Evolutionary conservation across 2,797 vertebrate species (phyloP).

Genomic region (Hippoglossus hippoglossus): DNA sequence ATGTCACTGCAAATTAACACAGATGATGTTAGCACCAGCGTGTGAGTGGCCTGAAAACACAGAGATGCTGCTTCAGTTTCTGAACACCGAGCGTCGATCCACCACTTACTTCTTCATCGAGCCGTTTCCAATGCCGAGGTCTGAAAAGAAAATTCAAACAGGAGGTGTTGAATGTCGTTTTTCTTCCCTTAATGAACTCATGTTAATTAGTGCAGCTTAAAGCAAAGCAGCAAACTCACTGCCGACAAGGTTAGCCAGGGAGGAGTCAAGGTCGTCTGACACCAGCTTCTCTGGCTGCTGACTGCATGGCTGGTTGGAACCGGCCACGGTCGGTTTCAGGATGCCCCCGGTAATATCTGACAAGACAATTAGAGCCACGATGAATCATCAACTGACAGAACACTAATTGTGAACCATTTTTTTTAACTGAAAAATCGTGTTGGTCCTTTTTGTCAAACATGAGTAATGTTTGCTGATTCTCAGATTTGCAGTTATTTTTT

Average conservation of each 20-base stretch:
- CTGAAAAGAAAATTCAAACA: constrained; percentile 76
- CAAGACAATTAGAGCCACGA: constrained; percentile 14
- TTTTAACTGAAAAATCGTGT: background rate
- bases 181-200: constrained; percentile 5
- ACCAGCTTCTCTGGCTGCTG: constrained; percentile 94
- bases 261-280: constrained; percentile 98
- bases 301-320: constrained; percentile 89
- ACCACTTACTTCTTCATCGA: constrained; percentile 95
- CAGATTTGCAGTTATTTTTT: too few species aligned
- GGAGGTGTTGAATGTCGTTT: constrained; percentile 10
- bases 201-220: constrained; percentile 25
- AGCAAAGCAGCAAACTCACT: constrained; percentile 87
- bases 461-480: too few species aligned
- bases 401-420: background rate
- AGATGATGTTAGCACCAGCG: constrained; percentile 57
- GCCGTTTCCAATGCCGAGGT: constrained; percentile 98
- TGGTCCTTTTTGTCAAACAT: too few species aligned
- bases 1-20: constrained; percentile 91
- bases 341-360: constrained; percentile 93
- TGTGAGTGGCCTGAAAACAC: constrained; percentile 41
- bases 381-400: background rate
- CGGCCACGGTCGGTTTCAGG: constrained; percentile 95
- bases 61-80: constrained; percentile 26
- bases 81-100: background rate
- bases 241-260: constrained; percentile 98